Percentiles rank a stretch among this genome's conserved stretches.
These are phyloP conservation scores for Platalea minor DNA, from an alignment of 2,797 vertebrate genomes.

Conservation along the genomic window DNA sequence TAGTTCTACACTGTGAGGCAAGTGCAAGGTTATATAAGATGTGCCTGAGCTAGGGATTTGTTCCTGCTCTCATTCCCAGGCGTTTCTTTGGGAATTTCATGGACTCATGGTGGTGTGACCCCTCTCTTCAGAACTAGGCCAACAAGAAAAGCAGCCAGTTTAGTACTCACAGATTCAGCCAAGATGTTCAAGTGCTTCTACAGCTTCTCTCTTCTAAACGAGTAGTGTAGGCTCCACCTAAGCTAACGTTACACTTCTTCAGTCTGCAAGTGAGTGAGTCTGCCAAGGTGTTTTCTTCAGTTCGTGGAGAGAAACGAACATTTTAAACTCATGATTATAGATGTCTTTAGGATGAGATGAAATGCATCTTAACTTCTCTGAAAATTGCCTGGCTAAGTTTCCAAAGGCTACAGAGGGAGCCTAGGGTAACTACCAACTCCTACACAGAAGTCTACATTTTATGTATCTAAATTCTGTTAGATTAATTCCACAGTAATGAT, in stretches of 20 bases:
- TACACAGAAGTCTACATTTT: not conserved
- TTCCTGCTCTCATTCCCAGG: not conserved
- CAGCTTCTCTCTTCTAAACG: not conserved
- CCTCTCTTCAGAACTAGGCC: not conserved
- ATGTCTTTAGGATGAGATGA: not conserved
- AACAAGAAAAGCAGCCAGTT: not conserved
- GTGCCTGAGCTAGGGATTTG: not conserved
- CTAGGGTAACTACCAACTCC: not conserved
- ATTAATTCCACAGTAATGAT: not conserved
- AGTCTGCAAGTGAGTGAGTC: not conserved
- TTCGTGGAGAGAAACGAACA: not conserved
- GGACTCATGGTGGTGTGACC: not conserved
- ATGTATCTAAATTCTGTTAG: not conserved
- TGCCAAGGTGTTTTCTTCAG: not conserved
- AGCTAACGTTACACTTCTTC: not conserved
- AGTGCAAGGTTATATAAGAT: not conserved
- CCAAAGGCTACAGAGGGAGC: not conserved
- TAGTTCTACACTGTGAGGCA: not conserved
- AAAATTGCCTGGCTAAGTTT: not conserved
- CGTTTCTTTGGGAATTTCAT: not conserved
- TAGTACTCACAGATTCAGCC: not conserved
- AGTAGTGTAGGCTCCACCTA: not conserved
- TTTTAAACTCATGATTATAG: not conserved
- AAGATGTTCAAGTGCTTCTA: not conserved
- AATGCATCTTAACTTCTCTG: not conserved